Conservation (phyloP, 2,797 vertebrate species). For the Caiman crocodilus region DNA sequence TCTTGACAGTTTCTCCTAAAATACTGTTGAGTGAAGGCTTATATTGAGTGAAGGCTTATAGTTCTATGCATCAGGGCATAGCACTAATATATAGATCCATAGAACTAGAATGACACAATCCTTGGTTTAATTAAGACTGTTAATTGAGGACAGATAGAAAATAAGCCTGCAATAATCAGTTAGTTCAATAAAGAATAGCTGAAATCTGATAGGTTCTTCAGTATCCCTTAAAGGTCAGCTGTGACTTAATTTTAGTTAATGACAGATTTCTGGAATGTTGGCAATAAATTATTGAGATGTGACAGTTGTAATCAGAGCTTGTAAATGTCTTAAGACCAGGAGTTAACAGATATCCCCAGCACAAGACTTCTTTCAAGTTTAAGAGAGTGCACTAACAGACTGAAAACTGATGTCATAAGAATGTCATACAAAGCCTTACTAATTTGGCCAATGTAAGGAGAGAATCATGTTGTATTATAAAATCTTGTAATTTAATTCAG, state of each 20-base stretch:
- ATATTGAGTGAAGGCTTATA: background rate
- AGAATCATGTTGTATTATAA: background rate
- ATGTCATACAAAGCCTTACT: background rate
- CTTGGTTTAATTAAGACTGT: background rate
- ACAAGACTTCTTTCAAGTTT: background rate
- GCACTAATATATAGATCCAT: background rate
- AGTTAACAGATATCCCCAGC: fast-evolving
- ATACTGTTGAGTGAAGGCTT: background rate
- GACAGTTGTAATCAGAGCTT: background rate
- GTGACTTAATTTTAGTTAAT: background rate
- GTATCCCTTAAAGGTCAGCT: background rate
- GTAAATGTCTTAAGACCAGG: background rate
- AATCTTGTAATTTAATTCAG: background rate
- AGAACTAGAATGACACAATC: background rate
- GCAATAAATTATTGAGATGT: background rate
- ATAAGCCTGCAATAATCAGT: background rate
- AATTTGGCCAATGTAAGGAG: background rate
- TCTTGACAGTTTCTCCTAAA: background rate
- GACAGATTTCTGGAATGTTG: background rate
- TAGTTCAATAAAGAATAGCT: background rate
- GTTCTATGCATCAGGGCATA: background rate
- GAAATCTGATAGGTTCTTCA: background rate
- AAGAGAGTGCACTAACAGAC: background rate
- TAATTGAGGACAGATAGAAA: background rate
- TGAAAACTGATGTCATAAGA: background rate